phyloP scores from a whole-genome alignment of 2,113 vertebrate species.

The Scomber japonicus region DNA sequence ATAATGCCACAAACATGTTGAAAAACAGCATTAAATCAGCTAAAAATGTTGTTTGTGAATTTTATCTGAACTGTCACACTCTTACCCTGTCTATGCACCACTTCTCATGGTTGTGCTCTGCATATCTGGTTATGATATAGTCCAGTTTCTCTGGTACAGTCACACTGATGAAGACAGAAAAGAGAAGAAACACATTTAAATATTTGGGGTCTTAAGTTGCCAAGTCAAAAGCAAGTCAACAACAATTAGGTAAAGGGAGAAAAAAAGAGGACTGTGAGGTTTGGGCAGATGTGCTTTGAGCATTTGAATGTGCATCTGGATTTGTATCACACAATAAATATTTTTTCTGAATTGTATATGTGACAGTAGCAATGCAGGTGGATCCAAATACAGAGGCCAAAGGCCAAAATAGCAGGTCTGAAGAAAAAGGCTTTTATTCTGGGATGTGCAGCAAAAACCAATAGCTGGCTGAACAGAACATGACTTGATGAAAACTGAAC shows the following conservation, averaged over 20 bases:
- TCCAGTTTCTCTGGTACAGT: constrained; percentile 95
- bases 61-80: no score
- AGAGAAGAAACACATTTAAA: neutral
- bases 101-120: constrained; percentile 95
- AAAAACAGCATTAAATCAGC: neutral
- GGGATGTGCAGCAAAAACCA: no score
- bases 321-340: neutral
- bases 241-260: neutral
- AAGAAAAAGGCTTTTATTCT: no score
- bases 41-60: neutral
- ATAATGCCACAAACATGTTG: neutral
- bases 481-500: no score
- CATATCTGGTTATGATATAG: constrained; percentile 95
- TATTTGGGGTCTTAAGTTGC: neutral
- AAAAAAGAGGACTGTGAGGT: no score
- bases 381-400: no score
- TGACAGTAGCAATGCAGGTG: no score
- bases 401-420: no score
- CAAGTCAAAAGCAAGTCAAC: neutral
- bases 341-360: no score
- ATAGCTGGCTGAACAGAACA: no score
- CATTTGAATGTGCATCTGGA: neutral
- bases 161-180: constrained; percentile 82
- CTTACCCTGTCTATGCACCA: constrained; percentile 98
- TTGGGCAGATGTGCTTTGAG: no score